Conservation (phyloP, 2,797 vertebrate genomes). For the Sparus aurata region DNA sequence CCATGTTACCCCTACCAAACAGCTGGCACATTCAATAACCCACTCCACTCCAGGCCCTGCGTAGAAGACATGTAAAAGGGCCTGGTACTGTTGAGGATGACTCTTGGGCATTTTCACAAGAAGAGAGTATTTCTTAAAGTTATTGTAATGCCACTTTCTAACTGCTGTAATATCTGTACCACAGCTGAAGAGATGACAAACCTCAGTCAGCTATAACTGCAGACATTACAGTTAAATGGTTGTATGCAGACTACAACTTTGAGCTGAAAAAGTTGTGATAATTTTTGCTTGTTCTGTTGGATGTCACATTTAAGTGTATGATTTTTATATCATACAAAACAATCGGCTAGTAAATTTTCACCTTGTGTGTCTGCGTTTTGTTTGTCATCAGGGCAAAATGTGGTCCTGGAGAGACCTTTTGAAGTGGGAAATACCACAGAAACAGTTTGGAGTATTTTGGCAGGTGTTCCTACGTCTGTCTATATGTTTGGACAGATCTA, state of each 20-base stretch:
- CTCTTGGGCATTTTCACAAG: conserved; percentile 28
- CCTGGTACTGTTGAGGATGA: neutral
- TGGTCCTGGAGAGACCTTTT: too few species aligned
- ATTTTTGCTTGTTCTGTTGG: neutral
- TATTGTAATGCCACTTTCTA: conserved; percentile 32
- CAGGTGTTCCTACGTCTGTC: too few species aligned
- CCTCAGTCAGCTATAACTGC: conserved; percentile 9
- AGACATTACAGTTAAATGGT: neutral
- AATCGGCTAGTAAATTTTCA: too few species aligned
- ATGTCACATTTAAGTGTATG: neutral
- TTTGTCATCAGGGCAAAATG: too few species aligned
- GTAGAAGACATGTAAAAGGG: conserved; percentile 25
- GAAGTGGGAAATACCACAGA: too few species aligned
- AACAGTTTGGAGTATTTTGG: too few species aligned
- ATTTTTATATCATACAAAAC: neutral
- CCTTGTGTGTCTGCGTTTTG: too few species aligned
- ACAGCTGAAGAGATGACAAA: conserved; percentile 13
- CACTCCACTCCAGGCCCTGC: neutral
- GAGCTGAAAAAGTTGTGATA: neutral
- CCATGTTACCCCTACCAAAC: conserved; percentile 12
- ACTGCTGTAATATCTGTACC: conserved; percentile 16
- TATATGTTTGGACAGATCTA: too few species aligned
- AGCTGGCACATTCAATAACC: conserved; percentile 38
- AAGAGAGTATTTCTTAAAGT: conserved; percentile 11
- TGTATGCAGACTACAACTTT: neutral